Base-by-base conservation (phyloP, 1,140 invertebrate genomes). In the Caenorhabditis brenneri region DNA sequence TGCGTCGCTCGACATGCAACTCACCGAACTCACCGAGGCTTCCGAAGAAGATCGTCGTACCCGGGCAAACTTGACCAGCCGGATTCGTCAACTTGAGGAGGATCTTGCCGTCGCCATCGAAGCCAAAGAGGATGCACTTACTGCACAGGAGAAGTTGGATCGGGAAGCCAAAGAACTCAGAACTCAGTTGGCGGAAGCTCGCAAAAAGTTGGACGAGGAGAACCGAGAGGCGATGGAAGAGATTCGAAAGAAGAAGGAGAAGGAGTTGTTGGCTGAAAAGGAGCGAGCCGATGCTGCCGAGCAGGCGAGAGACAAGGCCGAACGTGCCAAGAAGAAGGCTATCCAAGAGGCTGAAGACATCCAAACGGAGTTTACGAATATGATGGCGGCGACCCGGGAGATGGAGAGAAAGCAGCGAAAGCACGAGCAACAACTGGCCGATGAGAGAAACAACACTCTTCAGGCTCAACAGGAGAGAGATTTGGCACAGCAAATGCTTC, bases 241-340 rank as follows among this genome's bases (percentile, higher is more conserved):
- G 19, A 42, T 74, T 65, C 69, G 49, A 15, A 83, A 79, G 49
- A 80, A 83, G 39, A 46, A 74, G 19, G 49, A 65, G 7, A 58
- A 80, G 48, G 51, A 80, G 79, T 31, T 80, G 79, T 42, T 42
- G 2, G 65, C 65, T 15, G 92, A 96, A 33, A 93, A 95, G 89
- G 91, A 95, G n/a, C 94, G 96, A 92, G 93, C 96, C 19, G 95
- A 96, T 88, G 96, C 97, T 91, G 91, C 97, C 19, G 94, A 95
- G 87, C 94, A 95, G 48, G 93, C 94, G 46, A 96, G 96, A 89
- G 96, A 98, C 89, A 97, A 97, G 89, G 92, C 98, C 22, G 96
- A 98, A 86, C 97, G 97, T 92, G 96, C 96, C 78, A 97, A 97
- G 92, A 97, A 96, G 92, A 98, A 98, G 90, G 93, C 98, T 49